Evolutionary conservation across 1,140 invertebrate species (phyloP).

Genomic region (Euglossa dilemma): DNA sequence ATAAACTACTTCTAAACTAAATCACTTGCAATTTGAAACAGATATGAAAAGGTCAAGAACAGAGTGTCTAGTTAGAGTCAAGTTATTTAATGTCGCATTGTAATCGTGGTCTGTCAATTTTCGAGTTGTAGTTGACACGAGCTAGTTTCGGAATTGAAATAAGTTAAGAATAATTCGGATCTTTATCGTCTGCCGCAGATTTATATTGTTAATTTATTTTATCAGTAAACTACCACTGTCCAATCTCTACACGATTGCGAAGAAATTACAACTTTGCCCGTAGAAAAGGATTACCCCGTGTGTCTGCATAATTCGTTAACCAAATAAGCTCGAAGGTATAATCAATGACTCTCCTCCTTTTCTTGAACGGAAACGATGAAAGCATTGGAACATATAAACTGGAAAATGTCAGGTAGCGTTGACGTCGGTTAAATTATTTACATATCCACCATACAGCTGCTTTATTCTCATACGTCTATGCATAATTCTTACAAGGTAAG

Average conservation of each 20-base stretch:
- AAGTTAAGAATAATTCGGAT: too few relatives aligned
- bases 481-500: slow-evolving; percentile 58
- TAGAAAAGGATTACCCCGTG: not conserved
- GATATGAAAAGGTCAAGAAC: too few relatives aligned
- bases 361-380: slow-evolving; percentile 2
- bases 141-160: too few relatives aligned
- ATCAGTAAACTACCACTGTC: too few relatives aligned
- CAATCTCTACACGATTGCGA: not conserved
- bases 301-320: not conserved
- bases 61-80: too few relatives aligned
- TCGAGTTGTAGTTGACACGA: too few relatives aligned
- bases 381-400: not conserved
- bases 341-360: not conserved
- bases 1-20: too few relatives aligned
- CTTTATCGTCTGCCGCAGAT: too few relatives aligned
- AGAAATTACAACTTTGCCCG: not conserved
- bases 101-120: too few relatives aligned
- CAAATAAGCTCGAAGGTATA: not conserved
- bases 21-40: too few relatives aligned
- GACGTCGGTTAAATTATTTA: slow-evolving; percentile 48
- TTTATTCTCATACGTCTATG: slow-evolving; percentile 49
- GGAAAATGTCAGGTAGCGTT: not conserved
- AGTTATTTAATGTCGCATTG: too few relatives aligned
- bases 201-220: too few relatives aligned
- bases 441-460: slow-evolving; percentile 38